Percentiles rank a stretch among this genome's conserved stretches.
phyloP scores from a whole-genome alignment of 1,140 invertebrate species.

The Drosophila kepulauana region DNA sequence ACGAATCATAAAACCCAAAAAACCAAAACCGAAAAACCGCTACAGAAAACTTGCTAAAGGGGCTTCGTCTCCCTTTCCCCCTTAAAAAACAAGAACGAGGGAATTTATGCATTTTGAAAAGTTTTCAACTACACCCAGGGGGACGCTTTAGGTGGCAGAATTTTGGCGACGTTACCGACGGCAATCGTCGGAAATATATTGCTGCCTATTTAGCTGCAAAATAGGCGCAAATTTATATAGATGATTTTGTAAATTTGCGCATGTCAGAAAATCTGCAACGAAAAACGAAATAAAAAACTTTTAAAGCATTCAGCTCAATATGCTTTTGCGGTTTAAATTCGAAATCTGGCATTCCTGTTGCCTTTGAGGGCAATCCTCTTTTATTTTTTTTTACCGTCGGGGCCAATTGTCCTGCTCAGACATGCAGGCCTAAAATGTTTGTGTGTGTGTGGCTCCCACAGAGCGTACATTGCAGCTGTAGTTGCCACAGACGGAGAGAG shows the following conservation, averaged over 20 bases:
- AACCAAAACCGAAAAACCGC: conserved; percentile 27
- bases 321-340: conserved; percentile 1
- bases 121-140: conserved; percentile 67
- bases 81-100: background rate
- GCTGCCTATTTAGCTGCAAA: conserved; percentile 44
- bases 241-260: conserved; percentile 7
- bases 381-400: conserved; percentile 5
- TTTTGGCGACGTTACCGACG: conserved; percentile 30
- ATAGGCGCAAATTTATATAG: conserved; percentile 23
- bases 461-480: conserved; percentile 11
- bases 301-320: background rate
- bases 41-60: conserved; percentile 13
- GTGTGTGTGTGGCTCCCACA: background rate
- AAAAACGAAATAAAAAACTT: background rate
- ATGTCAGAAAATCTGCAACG: background rate
- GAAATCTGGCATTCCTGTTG: background rate
- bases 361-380: conserved; percentile 8
- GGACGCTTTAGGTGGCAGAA: conserved; percentile 54
- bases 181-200: conserved; percentile 52
- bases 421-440: conserved; percentile 19
- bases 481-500: background rate
- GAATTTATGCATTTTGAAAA: conserved; percentile 75
- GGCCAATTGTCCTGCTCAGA: conserved; percentile 37
- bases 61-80: too few species aligned
- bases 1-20: conserved; percentile 19